phyloP scores from a whole-genome alignment of 2,888 invertebrate genomes.

The Scaptomyza parva region DNA sequence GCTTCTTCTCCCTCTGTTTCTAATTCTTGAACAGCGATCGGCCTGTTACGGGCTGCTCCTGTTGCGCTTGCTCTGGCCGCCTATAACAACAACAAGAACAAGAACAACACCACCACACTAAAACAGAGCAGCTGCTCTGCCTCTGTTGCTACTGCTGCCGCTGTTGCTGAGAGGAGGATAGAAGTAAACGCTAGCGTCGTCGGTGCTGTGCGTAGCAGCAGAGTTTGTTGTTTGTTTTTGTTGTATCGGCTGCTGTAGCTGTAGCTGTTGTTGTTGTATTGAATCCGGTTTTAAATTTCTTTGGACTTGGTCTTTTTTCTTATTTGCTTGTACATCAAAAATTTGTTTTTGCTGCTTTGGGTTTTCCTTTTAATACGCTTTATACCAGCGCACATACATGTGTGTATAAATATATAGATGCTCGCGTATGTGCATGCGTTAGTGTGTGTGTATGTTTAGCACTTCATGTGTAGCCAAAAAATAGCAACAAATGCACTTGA shows the following conservation, averaged over 20 bases:
- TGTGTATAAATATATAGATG: neutral
- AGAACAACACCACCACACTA: slow-evolving; percentile 8
- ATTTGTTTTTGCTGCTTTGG: slow-evolving; percentile 39
- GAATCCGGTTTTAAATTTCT: slow-evolving; percentile 78
- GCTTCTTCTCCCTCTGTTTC: slow-evolving; percentile 24
- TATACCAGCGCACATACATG: slow-evolving; percentile 3
- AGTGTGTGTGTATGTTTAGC: slow-evolving; percentile 15
- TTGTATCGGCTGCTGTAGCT: slow-evolving; percentile 29
- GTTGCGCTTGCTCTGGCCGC: slow-evolving; percentile 58
- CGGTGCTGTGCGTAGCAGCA: slow-evolving; percentile 45
- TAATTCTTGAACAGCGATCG: slow-evolving; percentile 47
- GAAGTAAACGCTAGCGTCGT: slow-evolving; percentile 28
- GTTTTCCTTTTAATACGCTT: slow-evolving; percentile 49
- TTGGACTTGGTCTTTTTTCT: slow-evolving; percentile 65
- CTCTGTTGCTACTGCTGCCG: neutral
- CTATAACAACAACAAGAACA: slow-evolving; percentile 25
- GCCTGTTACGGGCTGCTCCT: slow-evolving; percentile 51
- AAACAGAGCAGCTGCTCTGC: slow-evolving; percentile 40
- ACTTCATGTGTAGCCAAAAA: slow-evolving; percentile 36
- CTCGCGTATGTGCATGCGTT: slow-evolving; percentile 1
- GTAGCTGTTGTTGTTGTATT: slow-evolving; percentile 45
- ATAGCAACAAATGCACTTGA: slow-evolving; percentile 45
- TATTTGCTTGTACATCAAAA: slow-evolving; percentile 58
- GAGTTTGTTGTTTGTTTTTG: slow-evolving; percentile 29
- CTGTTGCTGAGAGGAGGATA: slow-evolving; percentile 45